These are phyloP conservation scores for Ophraella communa DNA, from an alignment of 2,888 invertebrate species.

Conservation along the genomic window DNA sequence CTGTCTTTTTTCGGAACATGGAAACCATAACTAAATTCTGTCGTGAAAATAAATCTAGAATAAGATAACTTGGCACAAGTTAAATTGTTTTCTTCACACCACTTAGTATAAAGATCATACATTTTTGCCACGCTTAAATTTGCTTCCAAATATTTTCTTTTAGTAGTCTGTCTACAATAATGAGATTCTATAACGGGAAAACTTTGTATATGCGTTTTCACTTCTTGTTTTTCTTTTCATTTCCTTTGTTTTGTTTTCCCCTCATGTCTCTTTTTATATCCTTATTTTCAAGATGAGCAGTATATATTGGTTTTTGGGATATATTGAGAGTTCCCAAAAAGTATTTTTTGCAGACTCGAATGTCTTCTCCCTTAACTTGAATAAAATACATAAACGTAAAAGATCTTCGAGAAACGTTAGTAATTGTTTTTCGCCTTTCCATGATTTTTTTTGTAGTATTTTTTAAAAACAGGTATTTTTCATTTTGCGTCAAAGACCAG, in stretches of 20 bases:
- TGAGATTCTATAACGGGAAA: slow-evolving; percentile 24
- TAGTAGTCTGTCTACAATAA: slow-evolving; percentile 19
- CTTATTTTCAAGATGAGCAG: slow-evolving; percentile 7
- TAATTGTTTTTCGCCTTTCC: slow-evolving; percentile 12
- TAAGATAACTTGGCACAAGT: slow-evolving; percentile 1
- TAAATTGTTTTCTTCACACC: slow-evolving; percentile 1
- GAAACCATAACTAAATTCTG: slow-evolving; percentile 35
- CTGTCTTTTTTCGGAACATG: slow-evolving; percentile 29
- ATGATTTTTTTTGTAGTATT: slow-evolving; percentile 12
- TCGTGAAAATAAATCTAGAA: slow-evolving; percentile 25
- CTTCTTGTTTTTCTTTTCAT: slow-evolving; percentile 4
- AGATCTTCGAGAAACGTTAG: slow-evolving; percentile 1
- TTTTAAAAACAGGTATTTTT: slow-evolving; percentile 21
- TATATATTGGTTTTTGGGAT: slow-evolving; percentile 25
- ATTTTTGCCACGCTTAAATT: slow-evolving; percentile 9
- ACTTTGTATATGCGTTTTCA: slow-evolving; percentile 18
- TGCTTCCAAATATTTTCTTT: slow-evolving; percentile 10
- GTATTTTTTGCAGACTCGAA: slow-evolving; percentile 13
- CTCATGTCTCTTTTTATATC: slow-evolving; percentile 12
- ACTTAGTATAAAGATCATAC: slow-evolving; percentile 11
- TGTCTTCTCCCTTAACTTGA: slow-evolving; percentile 11
- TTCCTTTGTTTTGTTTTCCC: slow-evolving; percentile 1
- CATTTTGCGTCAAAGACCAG: slow-evolving; percentile 19
- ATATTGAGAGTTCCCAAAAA: slow-evolving; percentile 17
- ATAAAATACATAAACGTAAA: slow-evolving; percentile 13